Evolutionary conservation across 2,888 invertebrate genomes (phyloP).

Genomic region (Penaeus monodon): DNA sequence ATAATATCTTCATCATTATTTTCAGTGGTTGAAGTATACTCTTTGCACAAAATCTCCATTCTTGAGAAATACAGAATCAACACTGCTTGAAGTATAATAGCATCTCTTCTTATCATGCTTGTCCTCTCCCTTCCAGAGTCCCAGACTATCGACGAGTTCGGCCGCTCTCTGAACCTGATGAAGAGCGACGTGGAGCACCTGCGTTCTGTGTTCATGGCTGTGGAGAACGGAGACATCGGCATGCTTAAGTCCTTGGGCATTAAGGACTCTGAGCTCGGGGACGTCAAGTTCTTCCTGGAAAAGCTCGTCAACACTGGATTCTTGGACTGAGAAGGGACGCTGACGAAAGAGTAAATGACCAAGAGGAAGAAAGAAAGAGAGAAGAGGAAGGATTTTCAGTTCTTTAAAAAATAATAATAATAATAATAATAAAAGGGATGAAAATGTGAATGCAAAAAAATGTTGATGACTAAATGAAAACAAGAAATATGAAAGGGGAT

Average conservation of each 20-base stretch:
- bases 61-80: no score
- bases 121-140: slow-evolving; percentile 78
- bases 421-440: background rate
- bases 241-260: slow-evolving; percentile 94
- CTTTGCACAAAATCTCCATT: no score
- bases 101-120: no score
- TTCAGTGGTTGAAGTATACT: no score
- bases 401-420: background rate
- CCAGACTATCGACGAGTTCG: slow-evolving; percentile 94
- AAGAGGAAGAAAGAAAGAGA: background rate
- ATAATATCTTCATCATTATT: no score
- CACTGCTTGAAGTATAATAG: no score
- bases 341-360: background rate
- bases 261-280: slow-evolving; percentile 93
- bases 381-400: slow-evolving; percentile 1
- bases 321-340: slow-evolving; percentile 77
- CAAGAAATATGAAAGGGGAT: background rate
- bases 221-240: slow-evolving; percentile 93
- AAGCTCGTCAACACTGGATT: slow-evolving; percentile 95
- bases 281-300: slow-evolving; percentile 95
- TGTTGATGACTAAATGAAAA: background rate
- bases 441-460: background rate
- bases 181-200: slow-evolving; percentile 86
- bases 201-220: slow-evolving; percentile 94
- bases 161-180: slow-evolving; percentile 86